Percentiles rank a stretch among this genome's conserved stretches.
Conservation (phyloP, 2,113 vertebrate genomes). For the Gobius niger region DNA sequence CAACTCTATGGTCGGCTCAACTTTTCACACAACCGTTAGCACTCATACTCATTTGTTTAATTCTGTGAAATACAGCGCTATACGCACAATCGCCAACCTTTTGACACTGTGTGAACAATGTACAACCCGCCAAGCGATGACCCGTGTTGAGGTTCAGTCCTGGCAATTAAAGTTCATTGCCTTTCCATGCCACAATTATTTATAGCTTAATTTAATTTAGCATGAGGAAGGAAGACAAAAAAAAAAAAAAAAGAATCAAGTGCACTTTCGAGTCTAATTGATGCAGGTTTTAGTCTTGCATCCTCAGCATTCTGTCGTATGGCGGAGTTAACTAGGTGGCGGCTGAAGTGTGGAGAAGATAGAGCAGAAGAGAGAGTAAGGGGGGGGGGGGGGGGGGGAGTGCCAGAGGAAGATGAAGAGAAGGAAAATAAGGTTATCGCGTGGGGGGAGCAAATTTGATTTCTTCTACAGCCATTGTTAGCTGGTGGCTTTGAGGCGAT, state of each 20-base stretch:
- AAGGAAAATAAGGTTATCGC: constrained; percentile 44
- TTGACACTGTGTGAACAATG: constrained; percentile 17
- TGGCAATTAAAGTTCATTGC: constrained; percentile 74
- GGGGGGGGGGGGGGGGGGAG: background rate
- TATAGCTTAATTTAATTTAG: constrained; percentile 77
- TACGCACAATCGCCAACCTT: background rate
- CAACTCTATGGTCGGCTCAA: background rate
- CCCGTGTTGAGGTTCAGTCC: constrained; percentile 59
- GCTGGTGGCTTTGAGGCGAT: constrained; percentile 48
- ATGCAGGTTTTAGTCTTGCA: constrained; percentile 63
- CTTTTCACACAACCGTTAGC: constrained; percentile 1
- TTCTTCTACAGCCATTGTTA: constrained; percentile 61
- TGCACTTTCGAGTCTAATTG: constrained; percentile 76
- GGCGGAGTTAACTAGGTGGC: constrained; percentile 61
- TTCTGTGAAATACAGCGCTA: constrained; percentile 22
- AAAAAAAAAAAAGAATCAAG: constrained; percentile 69
- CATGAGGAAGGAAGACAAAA: constrained; percentile 32
- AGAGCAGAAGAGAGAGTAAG: constrained; percentile 10
- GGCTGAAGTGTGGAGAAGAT: constrained; percentile 26
- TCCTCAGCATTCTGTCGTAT: constrained; percentile 71
- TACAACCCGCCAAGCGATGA: constrained; percentile 47
- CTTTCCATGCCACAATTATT: constrained; percentile 64
- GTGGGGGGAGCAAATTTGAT: constrained; percentile 57
- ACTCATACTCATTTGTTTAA: background rate
- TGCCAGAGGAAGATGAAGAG: constrained; percentile 17